These are phyloP conservation scores for Caenorhabditis japonica DNA, from an alignment of 2,888 invertebrate species.

Conservation along the genomic window DNA sequence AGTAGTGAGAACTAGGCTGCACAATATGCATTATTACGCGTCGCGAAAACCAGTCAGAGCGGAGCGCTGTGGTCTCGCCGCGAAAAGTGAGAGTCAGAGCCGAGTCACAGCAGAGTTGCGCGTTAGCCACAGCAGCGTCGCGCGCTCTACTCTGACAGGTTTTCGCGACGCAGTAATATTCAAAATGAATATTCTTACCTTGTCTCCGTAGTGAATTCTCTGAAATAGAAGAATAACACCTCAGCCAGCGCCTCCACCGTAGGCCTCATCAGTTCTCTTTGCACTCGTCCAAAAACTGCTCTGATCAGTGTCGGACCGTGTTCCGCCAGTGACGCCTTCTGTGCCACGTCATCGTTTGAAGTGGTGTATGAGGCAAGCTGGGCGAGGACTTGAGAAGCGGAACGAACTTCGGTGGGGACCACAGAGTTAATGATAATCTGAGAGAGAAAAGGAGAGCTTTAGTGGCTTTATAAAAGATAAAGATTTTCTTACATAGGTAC, in stretches of 20 bases:
- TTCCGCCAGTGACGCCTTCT: slow-evolving; percentile 48
- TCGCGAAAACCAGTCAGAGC: too few relatives aligned
- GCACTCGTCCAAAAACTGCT: slow-evolving; percentile 55
- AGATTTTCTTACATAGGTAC: slow-evolving; percentile 33
- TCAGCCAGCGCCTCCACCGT: slow-evolving; percentile 64
- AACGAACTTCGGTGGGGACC: slow-evolving; percentile 53
- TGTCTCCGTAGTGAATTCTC: slow-evolving; percentile 60
- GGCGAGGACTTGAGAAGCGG: slow-evolving; percentile 56
- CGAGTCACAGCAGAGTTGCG: too few relatives aligned
- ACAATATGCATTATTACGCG: too few relatives aligned
- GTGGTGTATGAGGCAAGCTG: slow-evolving; percentile 43
- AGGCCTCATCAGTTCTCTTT: slow-evolving; percentile 57
- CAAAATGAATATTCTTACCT: too few relatives aligned
- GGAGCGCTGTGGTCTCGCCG: too few relatives aligned
- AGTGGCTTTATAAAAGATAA: too few relatives aligned
- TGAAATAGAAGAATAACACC: slow-evolving; percentile 59
- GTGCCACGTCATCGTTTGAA: slow-evolving; percentile 33
- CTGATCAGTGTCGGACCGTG: slow-evolving; percentile 47
- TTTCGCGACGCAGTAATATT: too few relatives aligned
- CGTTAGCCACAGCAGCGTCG: too few relatives aligned
- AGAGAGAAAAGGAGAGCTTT: too few relatives aligned
- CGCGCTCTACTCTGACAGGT: too few relatives aligned
- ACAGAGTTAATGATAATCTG: slow-evolving; percentile 47
- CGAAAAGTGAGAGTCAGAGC: too few relatives aligned
- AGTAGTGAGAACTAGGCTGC: too few relatives aligned